These are phyloP conservation scores for Hymenopus coronatus DNA, from an alignment of 2,888 invertebrate species.

Conservation along the genomic window DNA sequence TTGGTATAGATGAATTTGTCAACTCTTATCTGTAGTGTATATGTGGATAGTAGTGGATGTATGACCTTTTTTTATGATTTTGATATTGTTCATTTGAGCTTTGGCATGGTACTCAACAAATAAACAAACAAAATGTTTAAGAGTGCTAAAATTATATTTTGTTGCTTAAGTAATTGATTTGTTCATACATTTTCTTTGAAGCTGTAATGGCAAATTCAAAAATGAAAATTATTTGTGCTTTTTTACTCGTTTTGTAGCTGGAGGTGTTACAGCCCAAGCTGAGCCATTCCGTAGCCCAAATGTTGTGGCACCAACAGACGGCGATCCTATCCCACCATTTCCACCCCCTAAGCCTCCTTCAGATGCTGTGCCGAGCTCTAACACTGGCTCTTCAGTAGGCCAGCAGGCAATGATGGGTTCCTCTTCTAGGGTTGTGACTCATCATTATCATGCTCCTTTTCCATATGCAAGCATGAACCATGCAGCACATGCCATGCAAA, in stretches of 20 bases:
- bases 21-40: too few relatives aligned
- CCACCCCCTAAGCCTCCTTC: constrained; percentile 38
- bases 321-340: constrained; percentile 57
- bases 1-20: too few relatives aligned
- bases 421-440: constrained; percentile 50
- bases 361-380: constrained; percentile 44
- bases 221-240: background rate
- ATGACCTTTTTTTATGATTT: too few relatives aligned
- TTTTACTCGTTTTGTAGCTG: constrained; percentile 11
- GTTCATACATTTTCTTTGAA: background rate
- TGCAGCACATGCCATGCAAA: constrained; percentile 77
- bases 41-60: too few relatives aligned
- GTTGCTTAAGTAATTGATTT: too few relatives aligned
- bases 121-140: too few relatives aligned
- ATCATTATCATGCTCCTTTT: constrained; percentile 59
- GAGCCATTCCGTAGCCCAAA: constrained; percentile 60
- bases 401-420: constrained; percentile 3
- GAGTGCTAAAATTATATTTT: background rate
- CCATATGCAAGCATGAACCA: constrained; percentile 92
- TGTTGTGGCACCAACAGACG: constrained; percentile 82
- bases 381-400: constrained; percentile 43
- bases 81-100: too few relatives aligned
- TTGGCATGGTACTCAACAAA: too few relatives aligned
- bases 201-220: constrained; percentile 9
- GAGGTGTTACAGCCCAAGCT: constrained; percentile 33